phyloP scores from a whole-genome alignment of 1,140 invertebrate species.

The Caenorhabditis briggsae region DNA sequence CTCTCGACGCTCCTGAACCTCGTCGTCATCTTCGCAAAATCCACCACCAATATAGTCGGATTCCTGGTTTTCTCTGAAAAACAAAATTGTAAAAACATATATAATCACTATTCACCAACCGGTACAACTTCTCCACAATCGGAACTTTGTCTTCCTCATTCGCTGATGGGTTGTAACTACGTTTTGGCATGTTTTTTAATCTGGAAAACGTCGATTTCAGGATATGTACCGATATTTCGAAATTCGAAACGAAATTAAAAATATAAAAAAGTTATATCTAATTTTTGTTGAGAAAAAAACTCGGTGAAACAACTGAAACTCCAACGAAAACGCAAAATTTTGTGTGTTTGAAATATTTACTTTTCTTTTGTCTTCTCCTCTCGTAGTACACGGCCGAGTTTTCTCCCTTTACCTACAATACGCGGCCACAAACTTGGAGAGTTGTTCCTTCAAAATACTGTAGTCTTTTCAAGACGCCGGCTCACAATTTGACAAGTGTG shows the following conservation, averaged over 20 bases:
- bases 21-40: conserved; percentile 63
- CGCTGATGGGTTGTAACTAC: conserved; percentile 49
- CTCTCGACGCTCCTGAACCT: conserved; percentile 59
- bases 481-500: too few relatives aligned
- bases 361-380: neutral
- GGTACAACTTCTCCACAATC: conserved; percentile 65
- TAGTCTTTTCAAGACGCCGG: neutral
- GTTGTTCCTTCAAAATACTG: neutral
- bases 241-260: neutral
- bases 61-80: conserved; percentile 56
- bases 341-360: neutral
- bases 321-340: neutral
- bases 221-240: too few relatives aligned
- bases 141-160: conserved; percentile 76
- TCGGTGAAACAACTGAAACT: neutral
- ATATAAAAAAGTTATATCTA: neutral
- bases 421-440: neutral
- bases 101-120: neutral
- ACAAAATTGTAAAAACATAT: neutral
- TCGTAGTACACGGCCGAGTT: conserved; percentile 11
- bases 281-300: neutral
- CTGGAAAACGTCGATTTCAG: neutral
- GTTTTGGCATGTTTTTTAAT: conserved; percentile 57
- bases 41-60: conserved; percentile 57
- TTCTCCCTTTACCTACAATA: neutral